Percentiles rank a stretch among this genome's conserved stretches.
These are phyloP conservation scores for Dryoscopus gambensis DNA, from an alignment of 2,113 vertebrate genomes.

Conservation along the genomic window DNA sequence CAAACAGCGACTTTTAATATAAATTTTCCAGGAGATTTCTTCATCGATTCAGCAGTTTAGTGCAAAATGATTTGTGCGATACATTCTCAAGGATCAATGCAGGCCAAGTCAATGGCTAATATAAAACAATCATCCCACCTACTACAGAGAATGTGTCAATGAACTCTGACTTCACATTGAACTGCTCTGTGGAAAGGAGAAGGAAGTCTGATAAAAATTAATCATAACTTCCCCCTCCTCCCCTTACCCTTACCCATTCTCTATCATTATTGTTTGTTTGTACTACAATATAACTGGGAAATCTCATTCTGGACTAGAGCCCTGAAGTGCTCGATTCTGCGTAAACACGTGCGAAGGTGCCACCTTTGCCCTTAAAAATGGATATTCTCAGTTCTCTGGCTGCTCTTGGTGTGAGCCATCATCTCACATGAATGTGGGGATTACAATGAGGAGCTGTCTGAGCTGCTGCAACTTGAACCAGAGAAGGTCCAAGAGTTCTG, in stretches of 20 bases:
- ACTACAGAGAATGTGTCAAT: conserved; percentile 76
- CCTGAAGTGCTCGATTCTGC: not conserved
- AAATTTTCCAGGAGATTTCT: conserved; percentile 99
- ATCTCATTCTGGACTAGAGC: not conserved
- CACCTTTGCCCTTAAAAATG: not conserved
- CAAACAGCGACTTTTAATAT: conserved; percentile 92
- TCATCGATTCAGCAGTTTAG: conserved; percentile 94
- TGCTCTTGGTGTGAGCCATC: not conserved
- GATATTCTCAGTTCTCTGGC: not conserved
- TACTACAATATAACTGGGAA: not conserved
- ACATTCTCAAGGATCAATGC: conserved; percentile 96
- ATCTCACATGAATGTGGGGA: not conserved
- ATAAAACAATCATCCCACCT: conserved; percentile 81
- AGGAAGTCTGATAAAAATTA: conserved; percentile 5
- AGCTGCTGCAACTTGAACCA: not conserved
- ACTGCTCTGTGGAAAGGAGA: conserved; percentile 52
- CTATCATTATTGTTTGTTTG: not conserved
- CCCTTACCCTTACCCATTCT: not conserved
- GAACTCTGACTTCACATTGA: conserved; percentile 80
- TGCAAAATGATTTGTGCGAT: conserved; percentile 99
- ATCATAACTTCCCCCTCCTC: conserved; percentile 19
- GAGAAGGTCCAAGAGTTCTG: not conserved
- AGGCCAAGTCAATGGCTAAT: conserved; percentile 84
- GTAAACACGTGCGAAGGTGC: accelerated
- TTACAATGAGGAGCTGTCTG: accelerated